Evolutionary conservation across 92 coral and sea anemone species (phyloP).

Genomic region (Porites cylindrica): DNA sequence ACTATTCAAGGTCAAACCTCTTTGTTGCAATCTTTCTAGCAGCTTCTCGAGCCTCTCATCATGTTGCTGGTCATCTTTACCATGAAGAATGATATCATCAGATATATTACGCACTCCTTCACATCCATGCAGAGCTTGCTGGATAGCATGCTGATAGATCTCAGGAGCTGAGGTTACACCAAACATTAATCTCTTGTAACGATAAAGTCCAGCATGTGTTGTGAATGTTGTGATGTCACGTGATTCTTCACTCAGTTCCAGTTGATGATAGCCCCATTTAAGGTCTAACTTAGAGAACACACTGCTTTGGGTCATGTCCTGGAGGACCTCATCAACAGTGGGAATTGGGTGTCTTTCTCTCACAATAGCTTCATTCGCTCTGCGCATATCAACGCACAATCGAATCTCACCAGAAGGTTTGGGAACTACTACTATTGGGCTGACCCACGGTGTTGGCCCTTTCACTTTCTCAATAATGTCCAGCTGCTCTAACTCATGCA

Average conservation of each 20-base stretch:
- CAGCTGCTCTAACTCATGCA: slow-evolving; percentile 26
- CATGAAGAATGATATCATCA: slow-evolving; percentile 53
- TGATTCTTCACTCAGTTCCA: too few species aligned
- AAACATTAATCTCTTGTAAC: too few species aligned
- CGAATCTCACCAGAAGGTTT: slow-evolving; percentile 37
- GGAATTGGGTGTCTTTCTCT: slow-evolving; percentile 48
- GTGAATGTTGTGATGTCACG: too few species aligned
- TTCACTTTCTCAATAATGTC: slow-evolving; percentile 38
- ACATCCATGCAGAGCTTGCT: too few species aligned
- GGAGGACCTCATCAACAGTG: slow-evolving; percentile 48
- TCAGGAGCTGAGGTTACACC: too few species aligned
- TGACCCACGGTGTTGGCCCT: slow-evolving; percentile 38
- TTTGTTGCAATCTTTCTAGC: slow-evolving; percentile 36
- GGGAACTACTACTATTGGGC: slow-evolving; percentile 40
- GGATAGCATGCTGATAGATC: too few species aligned
- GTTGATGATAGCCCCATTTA: background rate
- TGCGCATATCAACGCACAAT: slow-evolving; percentile 36
- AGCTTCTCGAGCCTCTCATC: slow-evolving; percentile 35
- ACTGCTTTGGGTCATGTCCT: slow-evolving; percentile 42
- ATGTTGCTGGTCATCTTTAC: slow-evolving; percentile 23
- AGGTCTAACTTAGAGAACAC: slow-evolving; percentile 49
- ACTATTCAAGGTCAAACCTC: slow-evolving; percentile 46
- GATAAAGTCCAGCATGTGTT: too few species aligned
- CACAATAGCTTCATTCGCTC: slow-evolving; percentile 33
- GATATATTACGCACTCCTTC: background rate